A percentile compares a stretch with the other conserved stretches of the same genome.
Conservation (phyloP, 2,113 vertebrate genomes). For the Sander lucioperca region DNA sequence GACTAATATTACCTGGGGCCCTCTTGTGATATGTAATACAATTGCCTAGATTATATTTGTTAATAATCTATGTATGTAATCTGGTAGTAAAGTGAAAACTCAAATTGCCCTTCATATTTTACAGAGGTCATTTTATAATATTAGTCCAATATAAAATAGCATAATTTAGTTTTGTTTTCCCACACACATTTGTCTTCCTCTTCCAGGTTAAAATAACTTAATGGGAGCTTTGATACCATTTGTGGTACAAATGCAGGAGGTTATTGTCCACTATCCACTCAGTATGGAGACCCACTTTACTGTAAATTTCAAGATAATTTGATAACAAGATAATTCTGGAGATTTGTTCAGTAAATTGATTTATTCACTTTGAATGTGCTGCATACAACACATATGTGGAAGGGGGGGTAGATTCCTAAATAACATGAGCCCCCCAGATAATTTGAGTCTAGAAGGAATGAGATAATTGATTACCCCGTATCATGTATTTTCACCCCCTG, state of each 20-base stretch:
- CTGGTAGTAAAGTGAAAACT: not conserved
- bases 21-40: constrained; percentile 18
- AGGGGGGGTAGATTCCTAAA: constrained; percentile 1
- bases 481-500: not conserved
- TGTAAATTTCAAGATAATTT: constrained; percentile 2
- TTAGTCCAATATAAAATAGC: not conserved
- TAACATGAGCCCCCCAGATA: constrained; percentile 1
- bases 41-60: constrained; percentile 26
- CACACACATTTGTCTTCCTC: not conserved
- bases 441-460: not conserved
- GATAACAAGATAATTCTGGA: not conserved
- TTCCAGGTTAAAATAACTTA: constrained; percentile 10
- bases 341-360: constrained; percentile 22
- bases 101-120: not conserved
- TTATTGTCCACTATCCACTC: not conserved
- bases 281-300: constrained; percentile 1
- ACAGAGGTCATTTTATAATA: constrained; percentile 8
- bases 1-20: constrained; percentile 15
- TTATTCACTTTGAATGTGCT: constrained; percentile 13
- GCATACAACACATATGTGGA: constrained; percentile 10
- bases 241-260: constrained; percentile 18
- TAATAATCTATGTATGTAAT: constrained; percentile 29
- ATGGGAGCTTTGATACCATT: constrained; percentile 4
- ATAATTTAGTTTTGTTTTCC: not conserved
- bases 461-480: not conserved